Conservation (phyloP, 2,888 invertebrate species). For the Hetaerina titia region DNA sequence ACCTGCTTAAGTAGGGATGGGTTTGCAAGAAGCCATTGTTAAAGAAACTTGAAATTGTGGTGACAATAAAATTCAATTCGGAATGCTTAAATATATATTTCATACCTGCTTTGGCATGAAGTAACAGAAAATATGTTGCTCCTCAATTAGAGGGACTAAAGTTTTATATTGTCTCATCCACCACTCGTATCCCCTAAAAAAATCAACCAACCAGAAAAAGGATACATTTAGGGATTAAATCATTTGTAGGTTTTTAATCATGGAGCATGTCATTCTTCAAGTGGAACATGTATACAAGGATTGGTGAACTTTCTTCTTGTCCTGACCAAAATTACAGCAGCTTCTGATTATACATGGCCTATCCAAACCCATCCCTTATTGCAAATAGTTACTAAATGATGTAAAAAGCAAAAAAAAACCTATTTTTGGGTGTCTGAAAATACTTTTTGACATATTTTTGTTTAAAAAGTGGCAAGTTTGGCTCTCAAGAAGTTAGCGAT, state of each 20-base stretch:
- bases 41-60: slow-evolving; percentile 13
- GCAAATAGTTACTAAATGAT: slow-evolving; percentile 62
- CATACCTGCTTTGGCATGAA: not conserved
- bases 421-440: slow-evolving; percentile 64
- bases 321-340: not conserved
- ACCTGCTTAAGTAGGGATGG: slow-evolving; percentile 64
- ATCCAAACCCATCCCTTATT: slow-evolving; percentile 57
- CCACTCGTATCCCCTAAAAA: not conserved
- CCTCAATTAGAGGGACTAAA: not conserved
- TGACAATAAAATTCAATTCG: slow-evolving; percentile 21
- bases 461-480: slow-evolving; percentile 64
- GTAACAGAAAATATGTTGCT: not conserved
- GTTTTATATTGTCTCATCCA: not conserved
- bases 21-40: slow-evolving; percentile 43
- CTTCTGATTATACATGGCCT: not conserved
- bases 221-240: not conserved
- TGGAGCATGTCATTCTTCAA: not conserved
- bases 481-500: slow-evolving; percentile 44
- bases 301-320: not conserved
- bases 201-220: not conserved
- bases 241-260: not conserved
- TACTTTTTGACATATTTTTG: slow-evolving; percentile 64
- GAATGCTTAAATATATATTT: not conserved
- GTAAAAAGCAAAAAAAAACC: slow-evolving; percentile 57
- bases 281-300: not conserved